Base-by-base conservation (phyloP, 2,113 vertebrate genomes). In the Melanerpes formicivorus region DNA sequence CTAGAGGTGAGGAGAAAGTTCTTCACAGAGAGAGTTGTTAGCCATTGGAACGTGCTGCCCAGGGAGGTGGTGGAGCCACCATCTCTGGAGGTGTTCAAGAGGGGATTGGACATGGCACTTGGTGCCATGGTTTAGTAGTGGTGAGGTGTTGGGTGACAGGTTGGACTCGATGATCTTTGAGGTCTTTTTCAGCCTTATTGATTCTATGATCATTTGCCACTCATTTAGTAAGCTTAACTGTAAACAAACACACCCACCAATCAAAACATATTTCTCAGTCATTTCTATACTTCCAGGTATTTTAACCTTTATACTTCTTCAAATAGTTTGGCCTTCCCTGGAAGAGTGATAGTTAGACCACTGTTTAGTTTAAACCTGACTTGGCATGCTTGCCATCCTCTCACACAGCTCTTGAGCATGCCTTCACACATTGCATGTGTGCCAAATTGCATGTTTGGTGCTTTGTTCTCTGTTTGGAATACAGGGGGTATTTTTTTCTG, bases 161-260 rank as follows among this genome's bases (percentile, higher is more conserved):
- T 40, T 40, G 40, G 40, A 40, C 40, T 40, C 11, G 40, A 40
- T 40, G 40, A 40, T 40, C 40, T 40, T 40, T 40, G 40, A 40
- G 40, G 40, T 40, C 10, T 40, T 11, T 40, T 40, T 10, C 40
- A 40, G 11, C 40, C 40, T 40, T 40, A 11, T 11, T 40, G 40
- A 40, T 40, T 11, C 40, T 40, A 5, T 11, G 40, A 37, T 42
- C 11, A 29, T 59, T 88, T 77, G 30, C 17, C 42, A 59, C 32
- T 63, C 4, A 1, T 56, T 69, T 27, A 50, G 11, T 48, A 65
- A 79, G 64, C 44, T 73, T 63, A 44, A 66, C 64, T 82, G 69
- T 77, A 87, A 94, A 87, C 88, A 90, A 62, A 87, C 27, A 80
- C 19, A 76, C 23, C 64, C 13, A 63, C 93, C 72, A 83, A 59